A percentile compares a stretch with the other conserved stretches of the same genome.
Conservation (phyloP, 2,113 vertebrate genomes). For the Bungarus multicinctus region DNA sequence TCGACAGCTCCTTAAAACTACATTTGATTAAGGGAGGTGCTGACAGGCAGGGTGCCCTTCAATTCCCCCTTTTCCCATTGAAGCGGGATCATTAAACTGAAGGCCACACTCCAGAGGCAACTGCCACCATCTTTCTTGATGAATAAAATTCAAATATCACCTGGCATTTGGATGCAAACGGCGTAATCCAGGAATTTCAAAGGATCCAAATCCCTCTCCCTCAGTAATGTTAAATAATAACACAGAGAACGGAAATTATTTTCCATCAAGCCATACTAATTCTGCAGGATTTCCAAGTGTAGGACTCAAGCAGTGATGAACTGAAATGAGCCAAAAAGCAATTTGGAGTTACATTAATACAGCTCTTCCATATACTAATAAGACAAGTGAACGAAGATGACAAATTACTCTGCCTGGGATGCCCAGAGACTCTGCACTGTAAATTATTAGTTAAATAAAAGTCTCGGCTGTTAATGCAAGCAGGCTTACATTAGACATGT, state of each 20-base stretch:
- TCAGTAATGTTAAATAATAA: not conserved
- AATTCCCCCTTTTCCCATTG: not conserved
- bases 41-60: not conserved
- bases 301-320: not conserved
- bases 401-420: constrained; percentile 20
- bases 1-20: not conserved
- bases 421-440: not conserved
- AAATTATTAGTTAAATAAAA: constrained; percentile 35
- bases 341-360: not conserved
- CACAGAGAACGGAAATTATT: not conserved
- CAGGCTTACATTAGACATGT: constrained; percentile 6
- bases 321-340: constrained; percentile 1
- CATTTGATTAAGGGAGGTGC: not conserved
- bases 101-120: not conserved
- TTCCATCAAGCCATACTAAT: not conserved
- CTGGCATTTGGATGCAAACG: not conserved
- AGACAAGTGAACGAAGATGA: constrained; percentile 18
- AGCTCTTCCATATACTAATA: constrained; percentile 13
- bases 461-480: not conserved
- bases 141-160: not conserved
- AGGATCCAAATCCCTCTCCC: not conserved
- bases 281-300: not conserved
- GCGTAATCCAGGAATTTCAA: not conserved
- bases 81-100: not conserved
- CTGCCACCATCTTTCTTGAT: not conserved